Base-by-base conservation (phyloP, 2,797 vertebrate species). In the Trachurus trachurus region DNA sequence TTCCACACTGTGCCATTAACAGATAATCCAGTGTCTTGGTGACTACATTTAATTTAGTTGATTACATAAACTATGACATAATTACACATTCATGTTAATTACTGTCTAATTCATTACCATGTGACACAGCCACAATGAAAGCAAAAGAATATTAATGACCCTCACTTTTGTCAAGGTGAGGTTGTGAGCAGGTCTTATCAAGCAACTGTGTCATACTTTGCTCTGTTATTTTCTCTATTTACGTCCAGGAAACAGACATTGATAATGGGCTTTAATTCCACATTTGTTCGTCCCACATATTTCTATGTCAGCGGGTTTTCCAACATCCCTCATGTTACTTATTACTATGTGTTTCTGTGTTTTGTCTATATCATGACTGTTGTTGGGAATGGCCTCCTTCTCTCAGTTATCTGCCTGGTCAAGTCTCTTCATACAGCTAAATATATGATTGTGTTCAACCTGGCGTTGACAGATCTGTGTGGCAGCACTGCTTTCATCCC, bases 401-500 rank as follows among this genome's bases (percentile, higher is more conserved):
- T 94, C 29, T 29, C 68, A 2, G 67, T 93, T 16, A 94, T 94
- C 16, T 88, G 68, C 60, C 16, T 77, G 29, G 74, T 82, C 4
- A 68, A 78, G 64, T 66, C 65, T 70, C 91, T 93, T 45, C 92
- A 92, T 37, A 91, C 82, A 39, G 83, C 88, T 5, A 93, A 90
- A 79, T 92, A 89, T 70, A 79, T 87, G 72, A 87, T 87, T 58
- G 88, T 94, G 57, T 91, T 86, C n/a, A 90, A 85, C 81, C 40
- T 93, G 64, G 90, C 90, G 16, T 29, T 93, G 6, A 44, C 74
- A 12, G 92, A 94, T 65, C 19, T 93, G 59, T 90, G 88, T 72
- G 87, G 78, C 12, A 94, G 87, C 81, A 92, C 91, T 2, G 84
- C 83, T 62, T 74, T 93, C 5, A 76, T 93, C 54, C 92, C 90